Evolutionary conservation across 2,797 vertebrate genomes (phyloP).

Genomic region (Alca torda): DNA sequence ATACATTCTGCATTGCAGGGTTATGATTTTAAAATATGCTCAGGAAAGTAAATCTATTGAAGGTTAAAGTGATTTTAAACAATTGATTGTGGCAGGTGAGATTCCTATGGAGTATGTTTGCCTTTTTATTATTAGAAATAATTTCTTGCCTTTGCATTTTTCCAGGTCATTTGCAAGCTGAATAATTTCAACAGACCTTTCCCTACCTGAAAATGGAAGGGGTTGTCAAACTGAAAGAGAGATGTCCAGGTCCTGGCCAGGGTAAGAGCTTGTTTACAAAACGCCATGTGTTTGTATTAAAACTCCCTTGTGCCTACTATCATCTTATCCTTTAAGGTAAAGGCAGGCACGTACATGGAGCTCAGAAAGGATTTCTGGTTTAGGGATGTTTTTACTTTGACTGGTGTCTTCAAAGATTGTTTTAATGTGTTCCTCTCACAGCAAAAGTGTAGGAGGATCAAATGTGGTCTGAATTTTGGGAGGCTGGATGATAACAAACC

Average conservation of each 20-base stretch:
- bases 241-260: neutral
- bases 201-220: neutral
- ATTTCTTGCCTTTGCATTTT: neutral
- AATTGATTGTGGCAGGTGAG: neutral
- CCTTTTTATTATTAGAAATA: neutral
- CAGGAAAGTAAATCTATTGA: neutral
- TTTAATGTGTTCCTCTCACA: neutral
- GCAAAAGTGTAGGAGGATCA: neutral
- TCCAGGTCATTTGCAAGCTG: neutral
- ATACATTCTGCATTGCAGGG: neutral
- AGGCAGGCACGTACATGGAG: neutral
- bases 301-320: neutral
- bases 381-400: neutral
- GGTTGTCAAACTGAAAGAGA: neutral
- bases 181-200: neutral
- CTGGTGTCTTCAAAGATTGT: neutral
- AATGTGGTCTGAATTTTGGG: neutral
- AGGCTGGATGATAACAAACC: neutral
- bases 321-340: neutral
- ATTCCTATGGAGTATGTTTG: neutral
- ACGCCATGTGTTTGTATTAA: neutral
- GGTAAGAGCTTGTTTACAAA: neutral
- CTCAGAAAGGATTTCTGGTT: neutral
- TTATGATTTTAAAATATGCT: neutral
- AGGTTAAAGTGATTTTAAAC: neutral